Percentiles rank a stretch among this genome's conserved stretches.
These are phyloP conservation scores for Nothocercus julius DNA, from an alignment of 2,113 vertebrate species.

Conservation along the genomic window DNA sequence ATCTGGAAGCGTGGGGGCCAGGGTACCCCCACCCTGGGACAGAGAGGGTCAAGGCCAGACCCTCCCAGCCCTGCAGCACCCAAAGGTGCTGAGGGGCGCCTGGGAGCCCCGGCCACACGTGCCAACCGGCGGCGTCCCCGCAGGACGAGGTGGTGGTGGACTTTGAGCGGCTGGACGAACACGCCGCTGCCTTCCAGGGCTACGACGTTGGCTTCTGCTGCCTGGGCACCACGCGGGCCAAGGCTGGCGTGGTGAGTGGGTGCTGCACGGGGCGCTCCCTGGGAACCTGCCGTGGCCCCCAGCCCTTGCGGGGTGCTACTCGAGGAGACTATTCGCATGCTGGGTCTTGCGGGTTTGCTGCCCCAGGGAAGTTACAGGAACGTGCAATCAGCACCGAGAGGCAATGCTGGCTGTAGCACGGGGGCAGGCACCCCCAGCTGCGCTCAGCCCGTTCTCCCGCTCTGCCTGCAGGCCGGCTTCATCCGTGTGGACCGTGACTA, in stretches of 20 bases:
- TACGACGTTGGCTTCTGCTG: slow-evolving; percentile 70
- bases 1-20: too few relatives aligned
- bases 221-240: slow-evolving; percentile 80
- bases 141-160: slow-evolving; percentile 75
- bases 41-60: neutral
- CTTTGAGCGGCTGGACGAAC: slow-evolving; percentile 86
- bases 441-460: neutral
- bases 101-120: neutral
- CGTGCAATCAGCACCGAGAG: neutral
- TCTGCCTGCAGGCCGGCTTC: slow-evolving; percentile 82
- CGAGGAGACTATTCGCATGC: too few relatives aligned
- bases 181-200: slow-evolving; percentile 84
- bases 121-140: neutral
- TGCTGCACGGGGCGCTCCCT: too few relatives aligned
- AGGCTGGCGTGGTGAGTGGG: slow-evolving; percentile 85
- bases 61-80: neutral
- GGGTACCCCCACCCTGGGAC: neutral
- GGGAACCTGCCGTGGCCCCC: too few relatives aligned
- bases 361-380: too few relatives aligned
- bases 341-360: too few relatives aligned
- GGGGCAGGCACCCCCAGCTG: neutral
- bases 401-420: too few relatives aligned
- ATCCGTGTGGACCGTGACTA: slow-evolving; percentile 93
- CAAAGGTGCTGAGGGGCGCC: neutral
- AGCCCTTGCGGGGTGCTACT: too few relatives aligned